Conservation (phyloP, 1,140 invertebrate genomes). For the Caenorhabditis brenneri region DNA sequence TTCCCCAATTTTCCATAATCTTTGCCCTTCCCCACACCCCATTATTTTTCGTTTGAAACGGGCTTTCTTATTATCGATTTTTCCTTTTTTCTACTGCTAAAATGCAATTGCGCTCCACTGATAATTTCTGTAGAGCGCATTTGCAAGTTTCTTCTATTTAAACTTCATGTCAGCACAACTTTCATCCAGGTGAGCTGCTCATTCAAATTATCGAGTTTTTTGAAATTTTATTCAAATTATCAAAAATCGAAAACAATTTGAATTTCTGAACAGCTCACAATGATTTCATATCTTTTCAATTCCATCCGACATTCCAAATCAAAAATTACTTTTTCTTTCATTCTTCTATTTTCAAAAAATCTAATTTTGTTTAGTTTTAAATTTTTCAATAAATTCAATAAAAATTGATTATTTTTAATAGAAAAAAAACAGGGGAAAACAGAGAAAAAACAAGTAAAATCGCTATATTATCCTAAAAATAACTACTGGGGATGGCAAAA, state of each 20-base stretch:
- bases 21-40: background rate
- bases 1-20: background rate
- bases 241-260: background rate
- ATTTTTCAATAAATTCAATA: background rate
- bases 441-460: background rate
- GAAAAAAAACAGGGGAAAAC: background rate
- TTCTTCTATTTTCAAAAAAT: background rate
- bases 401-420: background rate
- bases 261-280: background rate
- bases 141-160: too few relatives aligned
- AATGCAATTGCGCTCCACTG: too few relatives aligned
- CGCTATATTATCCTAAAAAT: background rate
- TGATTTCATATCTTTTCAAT: constrained; percentile 43
- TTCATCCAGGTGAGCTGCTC: constrained; percentile 30
- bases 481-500: too few relatives aligned
- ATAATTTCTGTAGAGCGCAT: too few relatives aligned
- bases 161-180: background rate
- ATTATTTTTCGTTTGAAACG: too few relatives aligned
- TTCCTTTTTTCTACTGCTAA: too few relatives aligned
- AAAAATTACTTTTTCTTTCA: background rate
- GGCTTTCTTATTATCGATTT: too few relatives aligned
- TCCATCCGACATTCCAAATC: constrained; percentile 34
- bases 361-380: background rate
- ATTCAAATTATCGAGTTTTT: background rate
- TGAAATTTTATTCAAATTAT: too few relatives aligned